Conservation (phyloP, 2,888 invertebrate genomes). For the Nezara viridula region DNA sequence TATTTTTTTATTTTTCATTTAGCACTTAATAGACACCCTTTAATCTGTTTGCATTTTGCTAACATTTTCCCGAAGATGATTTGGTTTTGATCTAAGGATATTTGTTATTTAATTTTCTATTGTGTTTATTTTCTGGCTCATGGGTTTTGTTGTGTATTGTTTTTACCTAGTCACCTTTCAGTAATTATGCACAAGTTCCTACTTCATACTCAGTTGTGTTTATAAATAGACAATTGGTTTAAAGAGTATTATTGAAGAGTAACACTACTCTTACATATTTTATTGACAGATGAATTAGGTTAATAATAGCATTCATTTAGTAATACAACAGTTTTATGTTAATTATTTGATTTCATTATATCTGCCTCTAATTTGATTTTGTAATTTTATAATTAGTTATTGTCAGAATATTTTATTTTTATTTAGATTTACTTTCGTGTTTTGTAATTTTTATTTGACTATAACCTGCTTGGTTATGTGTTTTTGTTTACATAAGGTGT, state of each 20-base stretch:
- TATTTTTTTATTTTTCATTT: slow-evolving; percentile 30
- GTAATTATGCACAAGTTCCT: not conserved
- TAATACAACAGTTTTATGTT: not conserved
- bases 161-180: not conserved
- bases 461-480: not conserved
- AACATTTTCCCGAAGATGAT: not conserved
- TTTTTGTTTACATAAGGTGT: not conserved
- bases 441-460: not conserved
- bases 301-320: not conserved
- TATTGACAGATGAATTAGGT: not conserved
- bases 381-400: not conserved
- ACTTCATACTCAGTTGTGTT: not conserved
- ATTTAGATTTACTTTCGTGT: not conserved
- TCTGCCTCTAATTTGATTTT: not conserved
- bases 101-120: not conserved
- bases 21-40: not conserved
- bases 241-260: not conserved
- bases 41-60: not conserved
- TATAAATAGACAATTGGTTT: not conserved
- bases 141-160: not conserved
- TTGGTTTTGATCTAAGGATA: not conserved
- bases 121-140: not conserved
- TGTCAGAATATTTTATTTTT: not conserved
- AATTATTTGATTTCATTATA: not conserved
- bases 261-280: not conserved